phyloP scores from a whole-genome alignment of 2,888 invertebrate species.

The Eupsilia transversa region DNA sequence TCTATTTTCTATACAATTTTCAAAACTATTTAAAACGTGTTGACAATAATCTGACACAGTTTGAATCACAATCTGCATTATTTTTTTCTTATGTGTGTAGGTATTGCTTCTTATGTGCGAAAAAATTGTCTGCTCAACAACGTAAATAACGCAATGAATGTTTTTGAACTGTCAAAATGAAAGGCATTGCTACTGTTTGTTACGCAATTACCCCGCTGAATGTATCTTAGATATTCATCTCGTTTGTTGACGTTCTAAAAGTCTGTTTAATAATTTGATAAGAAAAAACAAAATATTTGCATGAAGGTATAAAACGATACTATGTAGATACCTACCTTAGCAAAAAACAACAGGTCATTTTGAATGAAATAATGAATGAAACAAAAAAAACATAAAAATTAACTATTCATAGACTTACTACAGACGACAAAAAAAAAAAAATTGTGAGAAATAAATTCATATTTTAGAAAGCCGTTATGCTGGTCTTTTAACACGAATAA shows the following conservation, averaged over 20 bases:
- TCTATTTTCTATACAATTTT: background rate
- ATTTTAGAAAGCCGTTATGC: slow-evolving; percentile 62
- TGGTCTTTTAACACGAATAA: slow-evolving; percentile 53
- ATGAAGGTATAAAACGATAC: background rate
- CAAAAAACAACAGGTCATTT: background rate
- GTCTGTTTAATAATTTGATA: background rate
- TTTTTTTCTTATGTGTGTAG: no score
- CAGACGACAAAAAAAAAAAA: slow-evolving; percentile 15
- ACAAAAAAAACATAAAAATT: background rate
- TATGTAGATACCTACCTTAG: background rate
- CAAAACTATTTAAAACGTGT: background rate
- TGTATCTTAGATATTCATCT: background rate
- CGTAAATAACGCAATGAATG: no score
- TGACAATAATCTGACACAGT: background rate
- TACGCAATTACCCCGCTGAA: no score
- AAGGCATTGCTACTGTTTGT: no score
- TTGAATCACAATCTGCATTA: no score
- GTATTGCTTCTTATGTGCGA: no score
- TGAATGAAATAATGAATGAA: background rate
- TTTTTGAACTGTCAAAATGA: no score
- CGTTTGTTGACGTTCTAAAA: background rate
- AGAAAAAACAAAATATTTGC: background rate
- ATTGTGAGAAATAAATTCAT: slow-evolving; percentile 21
- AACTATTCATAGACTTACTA: background rate
- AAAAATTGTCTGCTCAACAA: no score